Conservation (phyloP, 2,888 invertebrate genomes). For the Allacma fusca region DNA sequence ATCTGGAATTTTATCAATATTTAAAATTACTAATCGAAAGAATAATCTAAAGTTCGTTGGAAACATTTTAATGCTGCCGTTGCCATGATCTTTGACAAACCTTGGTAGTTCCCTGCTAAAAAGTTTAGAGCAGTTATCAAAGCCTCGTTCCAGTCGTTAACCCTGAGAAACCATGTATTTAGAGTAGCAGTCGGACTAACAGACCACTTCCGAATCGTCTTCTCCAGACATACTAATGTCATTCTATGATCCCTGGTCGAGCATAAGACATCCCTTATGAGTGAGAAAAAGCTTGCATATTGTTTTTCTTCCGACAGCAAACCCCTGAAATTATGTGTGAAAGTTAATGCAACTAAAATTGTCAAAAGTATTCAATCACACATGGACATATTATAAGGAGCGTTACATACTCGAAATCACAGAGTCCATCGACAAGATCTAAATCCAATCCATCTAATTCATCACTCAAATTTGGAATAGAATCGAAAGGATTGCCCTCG, state of each 20-base stretch:
- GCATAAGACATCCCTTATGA: conserved; percentile 86
- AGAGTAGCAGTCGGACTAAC: conserved; percentile 81
- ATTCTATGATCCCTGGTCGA: conserved; percentile 85
- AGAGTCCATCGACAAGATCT: conserved; percentile 59
- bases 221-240: conserved; percentile 78
- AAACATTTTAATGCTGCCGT: conserved; percentile 28
- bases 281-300: conserved; percentile 80
- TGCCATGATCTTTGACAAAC: conserved; percentile 59
- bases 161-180: conserved; percentile 77
- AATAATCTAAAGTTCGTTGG: neutral
- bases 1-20: conserved; percentile 62
- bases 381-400: no score
- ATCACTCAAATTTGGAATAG: conserved; percentile 63
- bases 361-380: neutral
- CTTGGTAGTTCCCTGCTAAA: conserved; percentile 79
- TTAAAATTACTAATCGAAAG: neutral
- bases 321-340: conserved; percentile 63
- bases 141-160: conserved; percentile 78
- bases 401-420: conserved; percentile 60
- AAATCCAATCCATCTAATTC: conserved; percentile 65
- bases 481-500: conserved; percentile 59
- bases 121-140: conserved; percentile 83
- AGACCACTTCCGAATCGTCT: conserved; percentile 77
- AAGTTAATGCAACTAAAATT: neutral
- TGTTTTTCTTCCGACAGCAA: conserved; percentile 82